Evolutionary conservation across 2,113 vertebrate genomes (phyloP).

Genomic region (Canis aureus): DNA sequence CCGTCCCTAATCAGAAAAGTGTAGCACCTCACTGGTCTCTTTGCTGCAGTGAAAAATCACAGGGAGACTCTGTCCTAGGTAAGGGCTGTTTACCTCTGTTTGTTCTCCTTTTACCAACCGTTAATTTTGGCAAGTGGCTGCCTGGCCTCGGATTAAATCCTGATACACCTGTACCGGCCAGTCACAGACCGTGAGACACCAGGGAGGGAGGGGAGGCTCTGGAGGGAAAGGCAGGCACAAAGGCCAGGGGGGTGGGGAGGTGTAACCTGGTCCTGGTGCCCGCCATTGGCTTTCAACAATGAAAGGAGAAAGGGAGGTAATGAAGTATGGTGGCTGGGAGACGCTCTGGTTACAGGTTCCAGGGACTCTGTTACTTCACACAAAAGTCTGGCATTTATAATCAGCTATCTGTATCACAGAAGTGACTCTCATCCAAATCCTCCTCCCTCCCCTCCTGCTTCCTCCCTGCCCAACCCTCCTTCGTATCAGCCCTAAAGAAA

Average conservation of each 20-base stretch:
- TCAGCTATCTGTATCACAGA: neutral
- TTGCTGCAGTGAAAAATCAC: neutral
- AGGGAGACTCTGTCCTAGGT: neutral
- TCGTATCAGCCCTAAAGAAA: neutral
- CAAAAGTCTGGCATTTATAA: neutral
- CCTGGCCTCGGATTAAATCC: constrained; percentile 51
- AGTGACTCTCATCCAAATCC: too few relatives aligned
- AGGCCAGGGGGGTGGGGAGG: neutral
- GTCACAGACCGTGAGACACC: fast-evolving
- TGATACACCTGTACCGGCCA: neutral
- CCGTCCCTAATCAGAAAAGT: constrained; percentile 48
- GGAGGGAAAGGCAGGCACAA: neutral
- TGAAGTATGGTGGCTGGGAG: neutral
- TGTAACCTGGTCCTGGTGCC: neutral
- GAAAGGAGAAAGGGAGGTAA: neutral
- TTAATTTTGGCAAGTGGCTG: constrained; percentile 49
- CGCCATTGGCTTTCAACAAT: neutral
- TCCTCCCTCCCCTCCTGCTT: neutral
- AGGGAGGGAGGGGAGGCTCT: fast-evolving
- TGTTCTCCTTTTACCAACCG: constrained; percentile 55
- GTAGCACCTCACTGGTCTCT: constrained; percentile 22
- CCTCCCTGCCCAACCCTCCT: neutral
- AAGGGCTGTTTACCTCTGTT: constrained; percentile 46
- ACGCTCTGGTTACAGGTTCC: neutral
- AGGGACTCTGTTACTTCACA: neutral